phyloP scores from a whole-genome alignment of 2,113 vertebrate genomes.

The Alexandromys fortis region DNA sequence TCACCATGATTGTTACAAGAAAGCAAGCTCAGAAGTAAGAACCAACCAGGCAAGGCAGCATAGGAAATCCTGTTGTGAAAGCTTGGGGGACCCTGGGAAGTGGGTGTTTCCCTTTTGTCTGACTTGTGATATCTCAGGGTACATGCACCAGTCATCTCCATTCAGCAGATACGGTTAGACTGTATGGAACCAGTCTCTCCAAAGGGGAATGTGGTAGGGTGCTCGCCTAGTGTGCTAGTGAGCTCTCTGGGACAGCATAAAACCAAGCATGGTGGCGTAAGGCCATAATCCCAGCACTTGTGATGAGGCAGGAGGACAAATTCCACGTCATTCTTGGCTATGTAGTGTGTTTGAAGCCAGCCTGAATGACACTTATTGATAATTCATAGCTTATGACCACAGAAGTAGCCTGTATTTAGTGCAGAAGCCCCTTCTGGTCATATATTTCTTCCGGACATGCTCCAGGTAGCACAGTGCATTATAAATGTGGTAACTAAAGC shows the following conservation, averaged over 20 bases:
- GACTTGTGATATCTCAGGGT: not conserved
- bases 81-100: not conserved
- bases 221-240: not conserved
- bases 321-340: not conserved
- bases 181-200: not conserved
- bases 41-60: not conserved
- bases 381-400: not conserved
- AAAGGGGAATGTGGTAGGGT: not conserved
- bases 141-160: not conserved
- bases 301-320: not conserved
- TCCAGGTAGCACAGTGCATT: not conserved
- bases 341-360: not conserved
- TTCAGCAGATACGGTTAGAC: not conserved
- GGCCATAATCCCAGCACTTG: not conserved
- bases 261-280: not conserved
- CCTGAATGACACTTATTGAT: not conserved
- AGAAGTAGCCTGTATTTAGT: not conserved
- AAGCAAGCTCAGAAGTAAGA: not conserved
- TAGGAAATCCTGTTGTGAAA: not conserved
- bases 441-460: not conserved
- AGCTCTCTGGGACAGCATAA: not conserved
- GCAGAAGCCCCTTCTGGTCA: not conserved
- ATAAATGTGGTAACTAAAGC: not conserved
- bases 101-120: not conserved
- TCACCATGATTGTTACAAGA: not conserved